phyloP scores from a whole-genome alignment of 2,888 invertebrate genomes.

The Oligia latruncula region DNA sequence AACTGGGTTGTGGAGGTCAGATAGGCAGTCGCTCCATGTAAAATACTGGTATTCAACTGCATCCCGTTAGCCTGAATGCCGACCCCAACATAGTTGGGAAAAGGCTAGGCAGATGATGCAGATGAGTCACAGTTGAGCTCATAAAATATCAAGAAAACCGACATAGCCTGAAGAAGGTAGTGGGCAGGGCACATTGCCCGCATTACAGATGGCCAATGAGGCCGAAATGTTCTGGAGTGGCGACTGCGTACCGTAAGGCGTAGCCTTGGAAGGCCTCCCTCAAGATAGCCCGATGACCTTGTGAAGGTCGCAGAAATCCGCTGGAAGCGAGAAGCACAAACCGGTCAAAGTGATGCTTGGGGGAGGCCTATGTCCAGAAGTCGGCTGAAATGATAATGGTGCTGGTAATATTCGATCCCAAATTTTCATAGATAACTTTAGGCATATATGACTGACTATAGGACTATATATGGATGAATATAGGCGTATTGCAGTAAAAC shows the following conservation, averaged over 20 bases:
- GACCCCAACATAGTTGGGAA: no score
- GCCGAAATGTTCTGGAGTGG: not conserved
- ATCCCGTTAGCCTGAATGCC: no score
- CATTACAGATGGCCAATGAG: not conserved
- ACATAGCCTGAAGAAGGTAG: not conserved
- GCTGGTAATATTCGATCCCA: not conserved
- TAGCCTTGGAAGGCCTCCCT: not conserved
- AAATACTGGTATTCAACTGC: no score
- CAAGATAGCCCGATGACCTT: not conserved
- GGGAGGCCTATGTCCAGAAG: not conserved
- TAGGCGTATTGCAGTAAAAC: not conserved
- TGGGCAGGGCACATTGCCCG: not conserved
- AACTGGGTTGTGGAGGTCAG: no score
- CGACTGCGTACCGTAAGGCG: not conserved
- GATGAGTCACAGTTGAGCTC: no score
- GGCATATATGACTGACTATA: not conserved
- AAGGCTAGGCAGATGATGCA: no score
- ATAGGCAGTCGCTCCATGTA: no score
- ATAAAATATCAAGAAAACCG: not conserved
- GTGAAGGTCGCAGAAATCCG: not conserved
- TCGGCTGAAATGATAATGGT: not conserved
- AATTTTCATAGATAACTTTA: not conserved
- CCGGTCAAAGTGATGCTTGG: not conserved
- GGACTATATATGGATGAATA: no score
- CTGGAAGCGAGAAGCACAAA: not conserved